Conservation (phyloP, 2,113 vertebrate species). For the Dendrocopos noguchii region DNA sequence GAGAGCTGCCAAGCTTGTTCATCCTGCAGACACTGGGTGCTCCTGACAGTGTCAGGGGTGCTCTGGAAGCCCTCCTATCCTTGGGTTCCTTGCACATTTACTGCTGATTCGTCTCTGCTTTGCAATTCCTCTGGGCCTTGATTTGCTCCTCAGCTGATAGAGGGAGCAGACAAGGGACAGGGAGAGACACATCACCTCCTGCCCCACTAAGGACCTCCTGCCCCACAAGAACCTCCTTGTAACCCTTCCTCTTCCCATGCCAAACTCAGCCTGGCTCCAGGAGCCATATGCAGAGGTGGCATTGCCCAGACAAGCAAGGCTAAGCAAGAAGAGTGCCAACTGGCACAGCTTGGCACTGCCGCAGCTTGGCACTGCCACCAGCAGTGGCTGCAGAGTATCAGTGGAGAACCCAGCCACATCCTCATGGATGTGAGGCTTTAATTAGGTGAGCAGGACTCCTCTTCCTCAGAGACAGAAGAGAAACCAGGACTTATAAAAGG, state of each 20-base stretch:
- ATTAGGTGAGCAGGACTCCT: background rate
- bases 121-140: background rate
- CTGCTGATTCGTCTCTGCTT: background rate
- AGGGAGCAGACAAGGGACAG: background rate
- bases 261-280: background rate
- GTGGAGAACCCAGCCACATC: background rate
- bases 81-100: background rate
- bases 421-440: background rate
- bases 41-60: constrained; percentile 30
- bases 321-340: rapidly evolving
- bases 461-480: background rate
- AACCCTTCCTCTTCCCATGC: background rate
- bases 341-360: background rate
- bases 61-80: background rate
- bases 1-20: constrained; percentile 9
- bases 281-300: rapidly evolving
- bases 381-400: rapidly evolving
- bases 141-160: background rate
- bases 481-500: background rate
- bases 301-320: rapidly evolving
- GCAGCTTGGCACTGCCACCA: background rate
- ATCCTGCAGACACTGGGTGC: constrained; percentile 6
- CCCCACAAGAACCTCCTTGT: background rate
- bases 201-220: background rate
- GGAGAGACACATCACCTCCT: background rate